Evolutionary conservation across 1,140 invertebrate species (phyloP).

Genomic region (Leptestheria dahalacensis): DNA sequence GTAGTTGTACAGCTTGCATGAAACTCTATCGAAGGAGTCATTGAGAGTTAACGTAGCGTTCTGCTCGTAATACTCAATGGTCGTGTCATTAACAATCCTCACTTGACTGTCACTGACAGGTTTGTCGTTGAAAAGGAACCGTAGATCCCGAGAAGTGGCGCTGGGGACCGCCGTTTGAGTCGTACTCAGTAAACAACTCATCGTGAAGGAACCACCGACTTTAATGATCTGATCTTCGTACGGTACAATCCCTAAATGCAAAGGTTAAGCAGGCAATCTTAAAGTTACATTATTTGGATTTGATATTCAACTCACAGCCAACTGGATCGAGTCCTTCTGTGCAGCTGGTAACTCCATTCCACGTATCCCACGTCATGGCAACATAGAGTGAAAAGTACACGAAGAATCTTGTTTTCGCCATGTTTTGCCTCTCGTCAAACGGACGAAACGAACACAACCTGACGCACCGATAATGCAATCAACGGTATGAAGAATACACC

Average conservation of each 20-base stretch:
- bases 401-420: too few relatives aligned
- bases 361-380: too few relatives aligned
- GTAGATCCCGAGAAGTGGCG: not conserved
- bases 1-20: not conserved
- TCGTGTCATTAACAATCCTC: not conserved
- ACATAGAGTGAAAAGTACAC: too few relatives aligned
- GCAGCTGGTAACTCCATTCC: too few relatives aligned
- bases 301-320: too few relatives aligned
- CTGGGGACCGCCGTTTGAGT: not conserved
- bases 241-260: not conserved
- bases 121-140: not conserved
- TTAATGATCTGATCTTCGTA: not conserved
- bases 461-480: too few relatives aligned
- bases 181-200: not conserved
- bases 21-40: not conserved
- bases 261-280: not conserved
- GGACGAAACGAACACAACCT: too few relatives aligned
- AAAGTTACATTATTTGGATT: too few relatives aligned
- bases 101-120: not conserved
- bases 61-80: too few relatives aligned
- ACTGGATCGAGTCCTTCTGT: too few relatives aligned
- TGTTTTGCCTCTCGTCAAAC: too few relatives aligned
- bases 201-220: not conserved
- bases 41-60: not conserved
- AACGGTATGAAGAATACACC: too few relatives aligned